Conservation (phyloP, 2,113 vertebrate species). For the Dasyurus viverrinus region DNA sequence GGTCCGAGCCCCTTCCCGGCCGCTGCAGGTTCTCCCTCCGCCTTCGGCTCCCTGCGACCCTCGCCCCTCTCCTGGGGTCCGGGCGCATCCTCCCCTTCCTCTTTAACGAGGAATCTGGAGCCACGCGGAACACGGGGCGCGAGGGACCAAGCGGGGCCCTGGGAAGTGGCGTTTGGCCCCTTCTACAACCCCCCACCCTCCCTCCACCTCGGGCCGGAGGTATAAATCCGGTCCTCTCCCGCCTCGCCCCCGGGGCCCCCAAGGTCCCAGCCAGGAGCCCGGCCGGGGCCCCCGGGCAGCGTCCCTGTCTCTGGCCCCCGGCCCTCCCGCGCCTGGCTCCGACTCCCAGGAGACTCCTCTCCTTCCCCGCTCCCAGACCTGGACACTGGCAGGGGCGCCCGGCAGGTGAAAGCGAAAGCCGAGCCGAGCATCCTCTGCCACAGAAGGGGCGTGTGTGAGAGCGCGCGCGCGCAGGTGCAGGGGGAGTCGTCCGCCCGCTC, state of each 20-base stretch:
- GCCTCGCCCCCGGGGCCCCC: not conserved
- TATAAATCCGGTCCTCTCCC: not conserved
- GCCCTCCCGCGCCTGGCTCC: too few relatives aligned
- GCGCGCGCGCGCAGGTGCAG: not conserved
- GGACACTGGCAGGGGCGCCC: not conserved
- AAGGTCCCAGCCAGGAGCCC: not conserved
- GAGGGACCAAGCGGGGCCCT: not conserved
- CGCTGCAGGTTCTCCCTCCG: too few relatives aligned
- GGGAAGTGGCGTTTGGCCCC: not conserved
- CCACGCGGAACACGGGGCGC: too few relatives aligned
- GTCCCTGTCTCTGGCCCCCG: too few relatives aligned
- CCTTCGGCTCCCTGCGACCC: not conserved
- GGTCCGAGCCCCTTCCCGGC: not conserved
- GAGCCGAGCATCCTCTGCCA: not conserved
- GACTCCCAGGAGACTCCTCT: not conserved
- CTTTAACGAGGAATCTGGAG: not conserved
- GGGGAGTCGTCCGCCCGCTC: too few relatives aligned
- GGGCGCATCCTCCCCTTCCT: not conserved
- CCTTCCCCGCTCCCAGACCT: not conserved
- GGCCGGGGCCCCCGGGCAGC: too few relatives aligned
- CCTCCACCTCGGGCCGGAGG: too few relatives aligned
- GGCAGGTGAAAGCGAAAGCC: not conserved
- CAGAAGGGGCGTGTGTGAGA: not conserved
- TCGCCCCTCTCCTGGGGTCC: not conserved
- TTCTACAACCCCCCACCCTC: too few relatives aligned